A percentile compares a stretch with the other conserved stretches of the same genome.
Evolutionary conservation across 2,888 invertebrate genomes (phyloP).

Genomic region (Anthrax anthrax): DNA sequence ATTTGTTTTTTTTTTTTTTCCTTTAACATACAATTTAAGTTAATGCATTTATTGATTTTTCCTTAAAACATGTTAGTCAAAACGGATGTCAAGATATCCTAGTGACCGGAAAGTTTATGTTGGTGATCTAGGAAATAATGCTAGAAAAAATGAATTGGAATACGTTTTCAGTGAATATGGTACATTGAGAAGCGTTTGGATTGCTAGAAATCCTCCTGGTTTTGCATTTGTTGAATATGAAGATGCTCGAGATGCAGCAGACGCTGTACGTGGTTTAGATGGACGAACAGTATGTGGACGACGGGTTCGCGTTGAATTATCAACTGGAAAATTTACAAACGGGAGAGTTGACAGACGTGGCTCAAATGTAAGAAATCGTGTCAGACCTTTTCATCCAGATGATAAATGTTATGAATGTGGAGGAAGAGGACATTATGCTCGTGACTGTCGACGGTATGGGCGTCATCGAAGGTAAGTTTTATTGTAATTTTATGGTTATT

Average conservation of each 20-base stretch:
- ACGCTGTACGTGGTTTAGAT: slow-evolving; percentile 64
- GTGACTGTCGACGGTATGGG: slow-evolving; percentile 68
- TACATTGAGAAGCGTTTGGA: slow-evolving; percentile 87
- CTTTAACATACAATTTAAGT: too few species aligned
- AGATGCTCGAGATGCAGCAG: slow-evolving; percentile 78
- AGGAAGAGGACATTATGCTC: slow-evolving; percentile 82
- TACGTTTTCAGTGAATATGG: slow-evolving; percentile 89
- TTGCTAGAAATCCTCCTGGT: slow-evolving; percentile 84
- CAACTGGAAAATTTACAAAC: slow-evolving; percentile 61
- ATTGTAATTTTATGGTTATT: too few species aligned
- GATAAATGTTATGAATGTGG: slow-evolving; percentile 93
- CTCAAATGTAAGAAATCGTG: slow-evolving; percentile 12
- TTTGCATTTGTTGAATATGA: slow-evolving; percentile 92
- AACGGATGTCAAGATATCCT: slow-evolving; percentile 59
- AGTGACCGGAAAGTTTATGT: slow-evolving; percentile 91
- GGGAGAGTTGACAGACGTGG: slow-evolving; percentile 7
- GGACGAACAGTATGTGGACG: slow-evolving; percentile 78
- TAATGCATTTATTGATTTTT: too few species aligned
- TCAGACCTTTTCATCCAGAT: slow-evolving; percentile 70
- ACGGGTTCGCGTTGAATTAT: slow-evolving; percentile 81
- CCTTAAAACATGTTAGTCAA: too few species aligned
- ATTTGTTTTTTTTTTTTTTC: too few species aligned
- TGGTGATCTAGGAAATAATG: slow-evolving; percentile 82
- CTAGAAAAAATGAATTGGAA: slow-evolving; percentile 85
- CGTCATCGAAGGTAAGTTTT: slow-evolving; percentile 39